These are phyloP conservation scores for Motacilla tschutschensis DNA, from an alignment of 2,113 vertebrate genomes.

Conservation along the genomic window DNA sequence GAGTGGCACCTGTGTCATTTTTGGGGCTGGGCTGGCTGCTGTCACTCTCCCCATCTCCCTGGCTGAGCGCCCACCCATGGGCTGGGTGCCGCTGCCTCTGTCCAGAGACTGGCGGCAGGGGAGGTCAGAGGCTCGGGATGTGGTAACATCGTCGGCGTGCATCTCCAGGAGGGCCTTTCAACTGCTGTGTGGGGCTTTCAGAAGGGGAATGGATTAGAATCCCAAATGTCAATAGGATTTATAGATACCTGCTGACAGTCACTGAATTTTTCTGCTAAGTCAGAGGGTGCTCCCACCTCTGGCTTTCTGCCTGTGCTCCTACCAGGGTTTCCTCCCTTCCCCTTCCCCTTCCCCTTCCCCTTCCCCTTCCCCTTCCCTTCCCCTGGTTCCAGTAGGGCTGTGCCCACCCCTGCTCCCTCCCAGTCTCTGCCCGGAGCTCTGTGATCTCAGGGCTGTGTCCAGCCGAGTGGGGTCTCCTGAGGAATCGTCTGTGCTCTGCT, in stretches of 20 bases:
- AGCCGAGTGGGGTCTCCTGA: background rate
- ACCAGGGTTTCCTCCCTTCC: background rate
- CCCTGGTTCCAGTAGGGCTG: background rate
- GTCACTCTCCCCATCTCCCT: accelerated
- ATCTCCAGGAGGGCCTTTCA: background rate
- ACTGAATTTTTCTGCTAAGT: background rate
- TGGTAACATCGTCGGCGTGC: background rate
- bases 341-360: background rate
- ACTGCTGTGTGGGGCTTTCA: background rate
- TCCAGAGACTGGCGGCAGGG: accelerated
- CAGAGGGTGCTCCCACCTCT: background rate
- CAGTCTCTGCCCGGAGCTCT: accelerated
- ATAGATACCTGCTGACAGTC: background rate
- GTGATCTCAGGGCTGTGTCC: background rate
- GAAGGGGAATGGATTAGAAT: background rate
- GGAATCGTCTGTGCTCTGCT: background rate
- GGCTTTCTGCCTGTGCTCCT: background rate
- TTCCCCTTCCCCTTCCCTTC: background rate
- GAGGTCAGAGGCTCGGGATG: background rate
- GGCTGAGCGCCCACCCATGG: accelerated
- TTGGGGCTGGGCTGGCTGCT: background rate
- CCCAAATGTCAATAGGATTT: slow-evolving; percentile 9
- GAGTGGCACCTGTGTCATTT: background rate
- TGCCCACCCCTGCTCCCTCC: background rate
- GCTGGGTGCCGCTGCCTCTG: background rate